Evolutionary conservation across 2,797 vertebrate genomes (phyloP).

Genomic region (Triplophysa yarkandensis): DNA sequence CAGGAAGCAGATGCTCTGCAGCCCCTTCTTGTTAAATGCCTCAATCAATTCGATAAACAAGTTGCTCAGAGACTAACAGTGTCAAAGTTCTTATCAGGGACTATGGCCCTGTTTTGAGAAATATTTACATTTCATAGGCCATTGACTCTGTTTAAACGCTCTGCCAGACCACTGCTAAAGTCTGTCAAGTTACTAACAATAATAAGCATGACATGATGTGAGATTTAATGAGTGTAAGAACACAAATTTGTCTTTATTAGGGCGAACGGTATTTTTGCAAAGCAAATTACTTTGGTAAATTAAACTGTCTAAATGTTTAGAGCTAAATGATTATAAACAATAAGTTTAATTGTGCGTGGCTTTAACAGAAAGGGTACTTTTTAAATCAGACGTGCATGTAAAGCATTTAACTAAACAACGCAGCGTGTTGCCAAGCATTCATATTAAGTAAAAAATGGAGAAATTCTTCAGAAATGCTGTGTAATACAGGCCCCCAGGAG

Average conservation of each 20-base stretch:
- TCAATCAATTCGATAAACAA: conserved; percentile 15
- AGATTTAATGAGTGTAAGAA: too few relatives aligned
- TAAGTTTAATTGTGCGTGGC: not conserved
- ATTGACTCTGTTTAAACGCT: conserved; percentile 46
- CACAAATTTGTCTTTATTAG: too few relatives aligned
- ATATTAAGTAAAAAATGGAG: conserved; percentile 3
- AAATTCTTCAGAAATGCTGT: not conserved
- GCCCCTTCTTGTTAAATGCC: conserved; percentile 14
- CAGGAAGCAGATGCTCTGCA: conserved; percentile 24
- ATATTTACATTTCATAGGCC: conserved; percentile 60
- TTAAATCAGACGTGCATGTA: not conserved
- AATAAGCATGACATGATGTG: not conserved
- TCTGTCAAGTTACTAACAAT: conserved; percentile 16
- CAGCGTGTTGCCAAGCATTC: not conserved
- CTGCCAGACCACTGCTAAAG: conserved; percentile 34
- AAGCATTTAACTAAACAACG: not conserved
- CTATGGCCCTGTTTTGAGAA: conserved; percentile 27
- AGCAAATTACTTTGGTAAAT: not conserved
- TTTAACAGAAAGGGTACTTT: not conserved
- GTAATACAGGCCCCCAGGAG: conserved; percentile 20
- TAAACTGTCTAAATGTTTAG: not conserved
- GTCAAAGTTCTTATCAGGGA: conserved; percentile 5
- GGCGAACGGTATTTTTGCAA: not conserved
- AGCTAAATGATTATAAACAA: not conserved
- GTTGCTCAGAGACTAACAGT: conserved; percentile 12